A percentile compares a stretch with the other conserved stretches of the same genome.
phyloP scores from a whole-genome alignment of 2,888 invertebrate genomes.

The Drosophila putrida region DNA sequence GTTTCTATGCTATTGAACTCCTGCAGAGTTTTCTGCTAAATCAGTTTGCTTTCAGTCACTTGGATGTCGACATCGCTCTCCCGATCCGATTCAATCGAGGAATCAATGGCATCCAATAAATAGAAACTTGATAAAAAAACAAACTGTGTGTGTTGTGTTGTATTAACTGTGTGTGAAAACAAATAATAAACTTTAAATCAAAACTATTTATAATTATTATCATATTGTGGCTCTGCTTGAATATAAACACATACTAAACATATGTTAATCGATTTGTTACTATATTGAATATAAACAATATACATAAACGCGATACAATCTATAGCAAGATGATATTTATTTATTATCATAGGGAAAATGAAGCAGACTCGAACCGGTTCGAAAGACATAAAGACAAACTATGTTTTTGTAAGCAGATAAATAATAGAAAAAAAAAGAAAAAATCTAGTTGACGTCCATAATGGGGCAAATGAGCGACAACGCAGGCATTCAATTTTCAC shows the following conservation, averaged over 20 bases:
- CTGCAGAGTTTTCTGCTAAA: conserved; percentile 79
- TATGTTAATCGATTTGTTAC: background rate
- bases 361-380: conserved; percentile 26
- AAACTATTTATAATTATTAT: too few relatives aligned
- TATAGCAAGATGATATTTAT: background rate
- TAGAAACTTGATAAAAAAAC: conserved; percentile 1
- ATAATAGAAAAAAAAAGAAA: conserved; percentile 55
- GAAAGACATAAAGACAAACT: conserved; percentile 1
- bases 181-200: background rate
- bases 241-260: background rate
- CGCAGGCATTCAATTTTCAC: conserved; percentile 69
- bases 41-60: conserved; percentile 81
- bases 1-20: conserved; percentile 84
- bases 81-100: background rate
- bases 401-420: conserved; percentile 2
- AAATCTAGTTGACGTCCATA: conserved; percentile 68
- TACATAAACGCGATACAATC: background rate
- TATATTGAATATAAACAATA: background rate
- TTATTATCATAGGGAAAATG: background rate
- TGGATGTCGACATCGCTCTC: conserved; percentile 49
- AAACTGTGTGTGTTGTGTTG: conserved; percentile 14
- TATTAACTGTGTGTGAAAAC: conserved; percentile 23
- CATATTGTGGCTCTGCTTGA: conserved; percentile 18
- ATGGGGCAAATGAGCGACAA: conserved; percentile 66
- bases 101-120: conserved; percentile 10